These are phyloP conservation scores for Heliconius erato DNA, from an alignment of 2,888 invertebrate species.

Conservation along the genomic window DNA sequence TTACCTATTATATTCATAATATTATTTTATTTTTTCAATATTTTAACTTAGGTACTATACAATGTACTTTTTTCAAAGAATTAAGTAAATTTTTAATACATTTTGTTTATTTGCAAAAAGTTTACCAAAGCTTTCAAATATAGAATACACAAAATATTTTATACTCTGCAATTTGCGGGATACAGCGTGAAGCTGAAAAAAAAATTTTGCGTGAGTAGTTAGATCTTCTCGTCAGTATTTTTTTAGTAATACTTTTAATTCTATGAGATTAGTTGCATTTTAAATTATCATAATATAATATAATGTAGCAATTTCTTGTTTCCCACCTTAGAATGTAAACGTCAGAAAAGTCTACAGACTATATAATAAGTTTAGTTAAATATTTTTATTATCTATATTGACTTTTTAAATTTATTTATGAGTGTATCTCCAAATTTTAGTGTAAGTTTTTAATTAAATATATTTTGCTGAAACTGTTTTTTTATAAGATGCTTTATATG, in stretches of 20 bases:
- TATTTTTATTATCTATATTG: conserved; percentile 10
- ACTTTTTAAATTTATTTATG: not conserved
- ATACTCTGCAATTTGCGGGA: not conserved
- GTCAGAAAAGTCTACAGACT: conserved; percentile 24
- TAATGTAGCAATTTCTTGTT: conserved; percentile 32
- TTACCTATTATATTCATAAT: too few relatives aligned
- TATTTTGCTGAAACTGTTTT: not conserved
- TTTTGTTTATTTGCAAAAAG: not conserved
- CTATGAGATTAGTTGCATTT: conserved; percentile 41
- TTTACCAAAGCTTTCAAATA: conserved; percentile 3
- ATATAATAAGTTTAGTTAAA: conserved; percentile 12
- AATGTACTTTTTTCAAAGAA: not conserved
- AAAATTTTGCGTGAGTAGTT: not conserved
- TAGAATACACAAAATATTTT: too few relatives aligned
- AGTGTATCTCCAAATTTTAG: not conserved
- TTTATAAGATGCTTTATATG: conserved; percentile 7
- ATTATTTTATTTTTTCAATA: not conserved
- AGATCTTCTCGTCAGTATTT: conserved; percentile 9
- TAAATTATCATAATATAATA: conserved; percentile 11
- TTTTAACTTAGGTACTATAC: not conserved
- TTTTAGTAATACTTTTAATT: conserved; percentile 24
- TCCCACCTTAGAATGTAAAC: conserved; percentile 41
- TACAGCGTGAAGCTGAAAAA: not conserved
- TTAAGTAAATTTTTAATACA: not conserved
- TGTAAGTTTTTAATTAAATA: conserved; percentile 15